Evolutionary conservation across 2,888 invertebrate genomes (phyloP).

Genomic region (Cabera pusaria): DNA sequence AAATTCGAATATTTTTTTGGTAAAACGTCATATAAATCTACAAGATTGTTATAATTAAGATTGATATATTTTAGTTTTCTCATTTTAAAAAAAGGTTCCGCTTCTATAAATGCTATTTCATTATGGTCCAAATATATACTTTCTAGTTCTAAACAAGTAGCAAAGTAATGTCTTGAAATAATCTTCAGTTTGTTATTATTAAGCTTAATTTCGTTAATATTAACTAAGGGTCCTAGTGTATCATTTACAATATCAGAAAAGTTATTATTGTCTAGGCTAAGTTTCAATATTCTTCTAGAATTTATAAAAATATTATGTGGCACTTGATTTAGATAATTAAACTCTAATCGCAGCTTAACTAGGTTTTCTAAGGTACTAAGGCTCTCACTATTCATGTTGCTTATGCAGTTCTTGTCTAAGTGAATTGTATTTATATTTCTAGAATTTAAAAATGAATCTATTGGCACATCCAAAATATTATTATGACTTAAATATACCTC

Average conservation of each 20-base stretch:
- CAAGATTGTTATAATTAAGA: constrained; percentile 90
- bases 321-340: constrained; percentile 92
- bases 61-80: constrained; percentile 91
- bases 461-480: constrained; percentile 93
- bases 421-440: constrained; percentile 90
- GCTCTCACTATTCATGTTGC: constrained; percentile 90
- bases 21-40: constrained; percentile 90
- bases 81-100: constrained; percentile 89
- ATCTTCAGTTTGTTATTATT: constrained; percentile 92
- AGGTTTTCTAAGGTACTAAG: constrained; percentile 89
- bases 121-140: constrained; percentile 95
- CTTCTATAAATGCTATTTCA: constrained; percentile 90
- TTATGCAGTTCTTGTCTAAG: constrained; percentile 93
- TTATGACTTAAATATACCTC: constrained; percentile 94
- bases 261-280: constrained; percentile 94
- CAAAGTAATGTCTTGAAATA: constrained; percentile 90
- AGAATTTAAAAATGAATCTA: constrained; percentile 92
- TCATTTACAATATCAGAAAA: constrained; percentile 90
- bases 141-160: constrained; percentile 88
- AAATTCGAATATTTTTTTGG: constrained; percentile 87
- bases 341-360: constrained; percentile 91
- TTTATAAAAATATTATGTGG: constrained; percentile 90
- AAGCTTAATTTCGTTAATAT: constrained; percentile 89
- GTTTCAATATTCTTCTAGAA: constrained; percentile 89
- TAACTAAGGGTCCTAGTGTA: constrained; percentile 88